Evolutionary conservation across 2,797 vertebrate genomes (phyloP).

Genomic region (Sebastes hubbsi): DNA sequence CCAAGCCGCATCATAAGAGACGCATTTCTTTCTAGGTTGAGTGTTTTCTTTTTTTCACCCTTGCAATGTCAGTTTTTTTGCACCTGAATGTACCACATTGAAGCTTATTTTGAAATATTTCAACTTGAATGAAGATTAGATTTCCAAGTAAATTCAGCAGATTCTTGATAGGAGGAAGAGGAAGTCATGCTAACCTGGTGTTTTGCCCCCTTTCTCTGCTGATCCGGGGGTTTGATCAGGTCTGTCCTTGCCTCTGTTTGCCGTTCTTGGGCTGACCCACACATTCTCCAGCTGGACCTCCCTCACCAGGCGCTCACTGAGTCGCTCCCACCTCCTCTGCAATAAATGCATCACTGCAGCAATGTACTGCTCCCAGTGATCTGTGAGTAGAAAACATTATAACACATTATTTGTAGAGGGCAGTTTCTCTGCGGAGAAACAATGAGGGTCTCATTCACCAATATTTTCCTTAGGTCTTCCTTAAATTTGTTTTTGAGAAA

Average conservation of each 20-base stretch:
- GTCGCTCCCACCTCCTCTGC: slow-evolving; percentile 66
- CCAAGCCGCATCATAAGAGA: not conserved
- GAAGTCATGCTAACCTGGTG: slow-evolving; percentile 46
- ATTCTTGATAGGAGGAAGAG: not conserved
- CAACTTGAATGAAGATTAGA: not conserved
- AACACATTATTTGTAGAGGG: not conserved
- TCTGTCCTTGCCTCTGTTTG: slow-evolving; percentile 60
- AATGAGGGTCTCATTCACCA: too few relatives aligned
- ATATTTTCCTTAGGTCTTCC: too few relatives aligned
- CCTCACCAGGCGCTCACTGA: slow-evolving; percentile 54
- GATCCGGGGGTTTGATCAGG: slow-evolving; percentile 42
- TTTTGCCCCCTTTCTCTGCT: slow-evolving; percentile 55
- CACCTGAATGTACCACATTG: not conserved
- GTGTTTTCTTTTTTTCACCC: not conserved
- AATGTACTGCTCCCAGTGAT: slow-evolving; percentile 77
- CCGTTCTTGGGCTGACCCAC: slow-evolving; percentile 80
- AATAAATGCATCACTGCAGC: slow-evolving; percentile 61
- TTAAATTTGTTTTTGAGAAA: too few relatives aligned
- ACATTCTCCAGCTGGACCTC: slow-evolving; percentile 73
- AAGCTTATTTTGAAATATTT: not conserved
- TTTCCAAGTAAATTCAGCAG: not conserved
- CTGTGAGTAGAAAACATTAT: slow-evolving; percentile 62
- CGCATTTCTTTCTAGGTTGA: not conserved
- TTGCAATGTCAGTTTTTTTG: not conserved
- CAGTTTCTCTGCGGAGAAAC: not conserved